Conservation (phyloP, 2,797 vertebrate genomes). For the Ctenochaetus hawaiiensis region DNA sequence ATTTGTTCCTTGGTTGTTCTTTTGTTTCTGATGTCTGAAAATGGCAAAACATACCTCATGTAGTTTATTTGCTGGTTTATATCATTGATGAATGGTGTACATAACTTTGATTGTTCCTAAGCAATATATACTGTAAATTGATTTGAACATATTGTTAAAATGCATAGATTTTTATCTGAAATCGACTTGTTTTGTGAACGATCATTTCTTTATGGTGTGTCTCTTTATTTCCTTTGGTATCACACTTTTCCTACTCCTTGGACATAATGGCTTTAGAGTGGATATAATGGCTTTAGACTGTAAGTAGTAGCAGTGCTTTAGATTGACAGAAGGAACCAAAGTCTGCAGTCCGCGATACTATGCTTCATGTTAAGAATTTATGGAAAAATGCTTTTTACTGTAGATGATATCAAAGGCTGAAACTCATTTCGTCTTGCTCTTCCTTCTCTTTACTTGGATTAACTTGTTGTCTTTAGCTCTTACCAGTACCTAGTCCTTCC, state of each 20-base stretch:
- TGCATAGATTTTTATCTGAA: slow-evolving; percentile 79
- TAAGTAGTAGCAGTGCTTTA: slow-evolving; percentile 80
- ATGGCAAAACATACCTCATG: slow-evolving; percentile 86
- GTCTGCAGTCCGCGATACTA: slow-evolving; percentile 63
- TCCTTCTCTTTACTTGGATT: slow-evolving; percentile 61
- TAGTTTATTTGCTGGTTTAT: slow-evolving; percentile 77
- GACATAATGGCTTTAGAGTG: slow-evolving; percentile 80
- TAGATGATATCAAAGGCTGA: slow-evolving; percentile 71
- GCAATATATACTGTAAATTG: slow-evolving; percentile 86
- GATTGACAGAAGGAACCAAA: slow-evolving; percentile 76
- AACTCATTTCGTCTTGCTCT: slow-evolving; percentile 54
- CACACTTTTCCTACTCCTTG: slow-evolving; percentile 64
- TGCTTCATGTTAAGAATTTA: slow-evolving; percentile 32
- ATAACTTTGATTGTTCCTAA: slow-evolving; percentile 82
- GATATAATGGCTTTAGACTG: slow-evolving; percentile 80
- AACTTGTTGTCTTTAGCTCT: slow-evolving; percentile 60
- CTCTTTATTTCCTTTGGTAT: slow-evolving; percentile 57
- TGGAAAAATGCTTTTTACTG: slow-evolving; percentile 65
- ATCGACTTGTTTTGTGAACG: slow-evolving; percentile 61
- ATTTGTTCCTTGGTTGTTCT: slow-evolving; percentile 42
- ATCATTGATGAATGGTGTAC: slow-evolving; percentile 72
- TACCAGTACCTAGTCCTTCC: slow-evolving; percentile 31
- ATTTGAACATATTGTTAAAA: slow-evolving; percentile 70
- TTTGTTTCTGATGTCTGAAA: slow-evolving; percentile 73
- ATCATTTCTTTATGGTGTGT: slow-evolving; percentile 62